Base-by-base conservation (phyloP, 2,113 vertebrate species). In the Parotia lawesii region DNA sequence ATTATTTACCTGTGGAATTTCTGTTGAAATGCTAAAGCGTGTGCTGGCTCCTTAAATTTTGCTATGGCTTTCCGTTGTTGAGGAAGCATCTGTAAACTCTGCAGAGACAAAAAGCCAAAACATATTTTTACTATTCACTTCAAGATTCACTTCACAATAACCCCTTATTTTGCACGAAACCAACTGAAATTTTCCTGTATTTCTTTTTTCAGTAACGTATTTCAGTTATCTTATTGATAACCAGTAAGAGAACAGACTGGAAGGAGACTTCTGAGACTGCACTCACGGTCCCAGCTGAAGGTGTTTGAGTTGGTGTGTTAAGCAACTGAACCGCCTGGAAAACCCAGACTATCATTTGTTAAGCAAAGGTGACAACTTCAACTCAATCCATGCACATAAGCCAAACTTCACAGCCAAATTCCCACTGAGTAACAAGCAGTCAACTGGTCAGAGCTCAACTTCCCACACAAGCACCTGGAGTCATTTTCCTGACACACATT, bases 61-160 rank as follows among this genome's bases (percentile, higher is more conserved):
- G 99, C 99, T 42, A 99, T 96, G 90, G 99, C 99, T 98, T 99
- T 99, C 97, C 99, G 98, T 70, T 99, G 99, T 93, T 99, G 98
- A 51, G 99, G 99, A 84, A 99, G 97, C 99, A 99, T 99, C 96
- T 99, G 98, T 92, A 99, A 98, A 98, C 98, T 99, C 99, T 99
- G 92, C 38, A 80, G 77, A 60, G 50, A 83, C 78, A 85, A 94
- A 95, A 91, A 60, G 18, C 5, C 33, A 61, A 47, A 67, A 40
- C 1, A 8, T 6, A 47, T 5, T 72, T 76, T 92, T 72, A 92
- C 37, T 8, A 87, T n/a, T 70, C 20, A 48, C 44, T 84, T 75
- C 5, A 33, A 69, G 31, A 37, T n/a, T 22, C 27, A 21, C 47
- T 84, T 85, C 51, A 79, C 40, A 40, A 65, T 5, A 65, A 2